Evolutionary conservation across 2,113 vertebrate species (phyloP).

Genomic region (Athene noctua): DNA sequence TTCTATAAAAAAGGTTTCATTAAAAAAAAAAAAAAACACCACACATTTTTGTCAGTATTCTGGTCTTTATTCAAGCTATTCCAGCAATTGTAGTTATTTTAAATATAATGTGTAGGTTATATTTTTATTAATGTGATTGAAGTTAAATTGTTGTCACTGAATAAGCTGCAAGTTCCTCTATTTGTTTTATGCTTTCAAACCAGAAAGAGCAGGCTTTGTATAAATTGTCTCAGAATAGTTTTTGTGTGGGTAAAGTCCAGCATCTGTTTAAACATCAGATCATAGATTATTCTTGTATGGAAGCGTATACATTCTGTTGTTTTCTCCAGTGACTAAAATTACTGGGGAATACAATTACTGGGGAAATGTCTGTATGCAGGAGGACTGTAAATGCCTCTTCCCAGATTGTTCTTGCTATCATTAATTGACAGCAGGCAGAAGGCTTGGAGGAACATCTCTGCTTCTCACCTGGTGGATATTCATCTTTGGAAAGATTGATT

Average conservation of each 20-base stretch:
- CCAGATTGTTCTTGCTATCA: background rate
- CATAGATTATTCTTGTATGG: background rate
- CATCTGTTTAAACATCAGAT: background rate
- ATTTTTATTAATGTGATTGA: background rate
- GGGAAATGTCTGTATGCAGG: background rate
- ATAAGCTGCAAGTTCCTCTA: background rate
- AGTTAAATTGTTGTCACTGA: background rate
- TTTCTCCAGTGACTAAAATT: background rate
- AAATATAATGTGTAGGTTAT: background rate
- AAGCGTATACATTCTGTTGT: background rate
- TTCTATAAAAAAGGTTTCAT: background rate
- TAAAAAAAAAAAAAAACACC: background rate
- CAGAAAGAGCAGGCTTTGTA: background rate
- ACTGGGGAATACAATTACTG: background rate
- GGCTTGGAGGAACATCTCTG: background rate
- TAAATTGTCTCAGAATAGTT: background rate
- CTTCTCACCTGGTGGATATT: background rate
- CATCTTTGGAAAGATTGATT: background rate
- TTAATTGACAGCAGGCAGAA: background rate
- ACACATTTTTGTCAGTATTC: background rate
- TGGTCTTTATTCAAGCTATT: background rate
- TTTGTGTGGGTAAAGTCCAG: background rate
- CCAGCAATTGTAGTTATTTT: background rate
- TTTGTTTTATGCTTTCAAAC: background rate
- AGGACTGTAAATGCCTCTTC: background rate